Evolutionary conservation across 53 echinoderm and acorn worm genomes (phyloP).

Genomic region (Patiria pectinifera): DNA sequence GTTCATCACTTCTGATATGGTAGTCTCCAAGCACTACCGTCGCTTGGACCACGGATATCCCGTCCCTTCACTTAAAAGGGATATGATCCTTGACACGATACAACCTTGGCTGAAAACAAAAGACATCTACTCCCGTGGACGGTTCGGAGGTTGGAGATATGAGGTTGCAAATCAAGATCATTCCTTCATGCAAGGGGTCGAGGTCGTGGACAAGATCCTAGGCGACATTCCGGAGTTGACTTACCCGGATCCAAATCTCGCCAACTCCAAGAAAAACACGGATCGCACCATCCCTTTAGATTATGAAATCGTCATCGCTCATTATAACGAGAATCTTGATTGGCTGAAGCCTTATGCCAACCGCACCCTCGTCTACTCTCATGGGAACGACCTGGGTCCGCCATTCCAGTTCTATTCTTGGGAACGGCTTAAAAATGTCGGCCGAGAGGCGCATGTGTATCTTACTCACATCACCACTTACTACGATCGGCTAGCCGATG

Average conservation of each 20-base stretch:
- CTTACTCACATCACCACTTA: constrained; percentile 29
- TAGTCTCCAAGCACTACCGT: constrained; percentile 56
- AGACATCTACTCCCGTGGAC: constrained; percentile 6
- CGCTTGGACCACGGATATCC: constrained; percentile 58
- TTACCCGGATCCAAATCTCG: constrained; percentile 37
- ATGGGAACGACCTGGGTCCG: constrained; percentile 12
- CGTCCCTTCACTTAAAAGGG: constrained; percentile 46
- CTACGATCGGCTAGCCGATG: constrained; percentile 24
- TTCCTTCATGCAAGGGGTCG: constrained; percentile 60
- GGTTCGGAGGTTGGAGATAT: constrained; percentile 29
- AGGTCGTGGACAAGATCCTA: constrained; percentile 36
- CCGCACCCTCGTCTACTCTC: constrained; percentile 22
- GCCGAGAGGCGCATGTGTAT: constrained; percentile 28
- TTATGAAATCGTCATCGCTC: constrained; percentile 11
- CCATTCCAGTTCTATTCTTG: constrained; percentile 27
- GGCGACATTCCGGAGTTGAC: constrained; percentile 12
- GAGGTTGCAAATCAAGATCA: constrained; percentile 67
- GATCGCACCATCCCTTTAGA: constrained; percentile 20
- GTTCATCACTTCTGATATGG: constrained; percentile 38
- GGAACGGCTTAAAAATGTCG: constrained; percentile 32
- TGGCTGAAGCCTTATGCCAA: constrained; percentile 29
- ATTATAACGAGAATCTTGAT: constrained; percentile 32
- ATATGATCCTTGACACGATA: constrained; percentile 16
- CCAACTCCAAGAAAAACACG: constrained; percentile 39
- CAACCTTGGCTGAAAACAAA: constrained; percentile 59